These are phyloP conservation scores for Platycercus adscitus DNA, from an alignment of 2,113 vertebrate genomes.

Conservation along the genomic window DNA sequence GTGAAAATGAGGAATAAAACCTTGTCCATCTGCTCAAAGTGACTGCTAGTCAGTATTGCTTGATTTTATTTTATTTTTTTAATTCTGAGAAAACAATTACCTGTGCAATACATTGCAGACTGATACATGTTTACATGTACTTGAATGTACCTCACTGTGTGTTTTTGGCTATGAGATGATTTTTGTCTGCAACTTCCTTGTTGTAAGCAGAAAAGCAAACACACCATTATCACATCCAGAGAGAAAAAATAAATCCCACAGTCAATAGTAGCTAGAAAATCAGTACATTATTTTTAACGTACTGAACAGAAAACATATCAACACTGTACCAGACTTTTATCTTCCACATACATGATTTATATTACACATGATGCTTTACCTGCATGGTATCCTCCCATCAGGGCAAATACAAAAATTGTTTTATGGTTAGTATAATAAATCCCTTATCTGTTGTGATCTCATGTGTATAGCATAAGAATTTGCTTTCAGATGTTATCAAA, in stretches of 20 bases:
- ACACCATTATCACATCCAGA: background rate
- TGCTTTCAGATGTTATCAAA: conserved; percentile 18
- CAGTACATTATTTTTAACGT: background rate
- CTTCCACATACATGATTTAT: background rate
- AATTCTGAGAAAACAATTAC: background rate
- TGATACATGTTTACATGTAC: background rate
- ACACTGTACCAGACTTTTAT: background rate
- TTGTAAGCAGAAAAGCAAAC: background rate
- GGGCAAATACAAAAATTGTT: conserved; percentile 19
- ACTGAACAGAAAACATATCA: background rate
- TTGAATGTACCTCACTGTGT: too few species aligned
- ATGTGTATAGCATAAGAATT: conserved; percentile 14
- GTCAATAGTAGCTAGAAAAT: background rate
- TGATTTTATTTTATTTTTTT: background rate
- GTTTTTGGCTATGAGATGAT: background rate
- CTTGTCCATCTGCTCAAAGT: background rate
- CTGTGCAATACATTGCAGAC: background rate
- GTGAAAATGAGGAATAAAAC: background rate
- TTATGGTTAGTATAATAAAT: conserved; percentile 55
- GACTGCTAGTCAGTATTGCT: background rate
- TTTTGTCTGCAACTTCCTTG: background rate
- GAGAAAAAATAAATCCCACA: background rate
- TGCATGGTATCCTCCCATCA: background rate
- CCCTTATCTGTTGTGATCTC: conserved; percentile 37
- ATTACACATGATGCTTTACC: background rate